Evolutionary conservation across 2,888 invertebrate species (phyloP).

Genomic region (Synergus gifuensis): DNA sequence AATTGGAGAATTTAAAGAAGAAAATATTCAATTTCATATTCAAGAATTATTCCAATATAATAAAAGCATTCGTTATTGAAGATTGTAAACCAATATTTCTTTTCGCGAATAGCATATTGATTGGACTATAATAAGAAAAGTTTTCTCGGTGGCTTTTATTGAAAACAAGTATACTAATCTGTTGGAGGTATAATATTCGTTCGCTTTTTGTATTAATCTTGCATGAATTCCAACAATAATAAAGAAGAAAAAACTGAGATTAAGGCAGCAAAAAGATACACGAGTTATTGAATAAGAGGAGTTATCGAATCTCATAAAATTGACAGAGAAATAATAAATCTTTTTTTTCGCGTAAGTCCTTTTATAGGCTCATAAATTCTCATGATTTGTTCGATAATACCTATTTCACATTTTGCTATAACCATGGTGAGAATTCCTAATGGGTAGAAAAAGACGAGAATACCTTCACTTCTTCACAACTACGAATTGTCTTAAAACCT

Average conservation of each 20-base stretch:
- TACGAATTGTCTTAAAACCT: not conserved
- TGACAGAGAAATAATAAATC: constrained; percentile 17
- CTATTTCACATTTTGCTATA: constrained; percentile 3
- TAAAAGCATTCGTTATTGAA: not conserved
- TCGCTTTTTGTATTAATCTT: too few relatives aligned
- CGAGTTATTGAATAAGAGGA: too few relatives aligned
- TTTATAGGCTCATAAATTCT: constrained; percentile 34
- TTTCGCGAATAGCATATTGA: not conserved
- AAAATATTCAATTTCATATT: too few relatives aligned
- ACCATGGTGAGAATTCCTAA: constrained; percentile 5
- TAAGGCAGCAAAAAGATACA: not conserved
- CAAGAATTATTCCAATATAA: too few relatives aligned
- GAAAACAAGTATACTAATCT: too few relatives aligned
- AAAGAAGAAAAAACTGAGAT: not conserved
- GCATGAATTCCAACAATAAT: too few relatives aligned
- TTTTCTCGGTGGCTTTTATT: not conserved
- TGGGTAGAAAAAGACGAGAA: not conserved
- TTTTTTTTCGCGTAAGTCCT: not conserved
- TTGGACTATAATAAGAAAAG: not conserved
- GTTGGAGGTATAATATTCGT: too few relatives aligned
- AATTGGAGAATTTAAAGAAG: too few relatives aligned
- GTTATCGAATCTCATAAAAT: not conserved
- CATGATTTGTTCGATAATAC: not conserved
- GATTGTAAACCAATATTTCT: not conserved
- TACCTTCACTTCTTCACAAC: not conserved